phyloP scores from a whole-genome alignment of 2,797 vertebrate species.

The Lithobates sylvaticus region DNA sequence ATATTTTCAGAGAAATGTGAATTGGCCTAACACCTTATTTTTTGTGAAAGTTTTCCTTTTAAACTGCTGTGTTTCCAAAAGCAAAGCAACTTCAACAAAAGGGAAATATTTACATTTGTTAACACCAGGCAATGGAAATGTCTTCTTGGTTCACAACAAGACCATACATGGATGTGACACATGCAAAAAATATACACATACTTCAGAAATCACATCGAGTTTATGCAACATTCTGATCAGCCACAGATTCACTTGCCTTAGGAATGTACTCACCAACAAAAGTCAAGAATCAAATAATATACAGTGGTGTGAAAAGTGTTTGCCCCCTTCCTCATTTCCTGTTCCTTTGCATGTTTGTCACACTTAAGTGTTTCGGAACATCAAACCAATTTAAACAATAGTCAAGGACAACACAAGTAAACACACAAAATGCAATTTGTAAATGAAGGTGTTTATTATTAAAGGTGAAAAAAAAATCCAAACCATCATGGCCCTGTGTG shows the following conservation, averaged over 20 bases:
- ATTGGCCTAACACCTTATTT: background rate
- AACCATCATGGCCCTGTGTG: too few relatives aligned
- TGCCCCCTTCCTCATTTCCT: too few relatives aligned
- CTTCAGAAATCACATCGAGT: conserved; percentile 16
- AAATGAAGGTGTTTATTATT: too few relatives aligned
- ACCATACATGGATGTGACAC: conserved; percentile 29
- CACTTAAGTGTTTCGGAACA: too few relatives aligned
- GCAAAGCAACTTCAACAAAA: conserved; percentile 44
- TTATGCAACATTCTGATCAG: conserved; percentile 6
- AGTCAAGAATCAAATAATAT: too few relatives aligned
- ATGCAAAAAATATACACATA: conserved; percentile 9
- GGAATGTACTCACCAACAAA: background rate
- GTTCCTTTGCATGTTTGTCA: too few relatives aligned
- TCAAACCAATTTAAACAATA: too few relatives aligned
- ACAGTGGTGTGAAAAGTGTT: too few relatives aligned
- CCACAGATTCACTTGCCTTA: background rate
- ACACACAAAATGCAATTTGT: too few relatives aligned
- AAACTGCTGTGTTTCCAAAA: conserved; percentile 36
- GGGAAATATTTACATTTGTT: conserved; percentile 55
- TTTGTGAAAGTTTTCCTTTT: background rate
- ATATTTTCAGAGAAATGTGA: background rate
- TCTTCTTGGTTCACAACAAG: conserved; percentile 33
- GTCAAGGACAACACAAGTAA: too few relatives aligned
- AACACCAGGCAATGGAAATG: conserved; percentile 21
- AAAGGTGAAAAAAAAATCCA: too few relatives aligned